Evolutionary conservation across 2,797 vertebrate species (phyloP).

Genomic region (Cetoscarus ocellatus): DNA sequence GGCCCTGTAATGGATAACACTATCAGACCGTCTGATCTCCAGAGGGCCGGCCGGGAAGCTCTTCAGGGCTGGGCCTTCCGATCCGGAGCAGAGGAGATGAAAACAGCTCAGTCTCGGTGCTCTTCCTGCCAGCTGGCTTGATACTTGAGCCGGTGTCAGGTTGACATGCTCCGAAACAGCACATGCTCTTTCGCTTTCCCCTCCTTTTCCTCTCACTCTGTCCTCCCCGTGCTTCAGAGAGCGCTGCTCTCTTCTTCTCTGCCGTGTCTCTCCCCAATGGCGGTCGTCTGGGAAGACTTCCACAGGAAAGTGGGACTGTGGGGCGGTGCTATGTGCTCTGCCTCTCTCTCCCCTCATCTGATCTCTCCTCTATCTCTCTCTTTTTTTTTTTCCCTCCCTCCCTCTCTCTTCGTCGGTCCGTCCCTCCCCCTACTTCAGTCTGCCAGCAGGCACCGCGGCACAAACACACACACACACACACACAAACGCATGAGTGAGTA

Average conservation of each 20-base stretch:
- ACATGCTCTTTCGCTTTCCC: slow-evolving; percentile 75
- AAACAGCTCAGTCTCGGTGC: slow-evolving; percentile 72
- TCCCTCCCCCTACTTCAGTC: slow-evolving; percentile 80
- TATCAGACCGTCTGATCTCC: slow-evolving; percentile 69
- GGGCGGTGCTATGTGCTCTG: slow-evolving; percentile 83
- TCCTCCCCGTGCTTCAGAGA: slow-evolving; percentile 62
- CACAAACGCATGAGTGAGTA: slow-evolving; percentile 70
- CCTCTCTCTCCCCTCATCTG: slow-evolving; percentile 84
- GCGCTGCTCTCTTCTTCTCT: slow-evolving; percentile 75
- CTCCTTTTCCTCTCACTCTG: slow-evolving; percentile 50
- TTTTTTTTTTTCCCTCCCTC: slow-evolving; percentile 62
- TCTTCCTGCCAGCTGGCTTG: slow-evolving; percentile 80
- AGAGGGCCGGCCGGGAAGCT: slow-evolving; percentile 59
- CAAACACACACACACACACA: slow-evolving; percentile 65
- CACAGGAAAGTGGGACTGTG: slow-evolving; percentile 86
- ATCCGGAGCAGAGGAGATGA: slow-evolving; percentile 69
- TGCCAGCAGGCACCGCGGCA: slow-evolving; percentile 80
- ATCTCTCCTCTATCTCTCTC: slow-evolving; percentile 85
- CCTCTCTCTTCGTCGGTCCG: slow-evolving; percentile 67
- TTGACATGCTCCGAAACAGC: slow-evolving; percentile 78
- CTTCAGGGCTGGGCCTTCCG: slow-evolving; percentile 72
- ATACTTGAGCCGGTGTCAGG: slow-evolving; percentile 80
- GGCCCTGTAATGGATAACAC: slow-evolving; percentile 56
- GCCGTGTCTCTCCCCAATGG: slow-evolving; percentile 80
- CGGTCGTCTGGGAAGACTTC: slow-evolving; percentile 87